Base-by-base conservation (phyloP, 2,113 vertebrate species). In the Himantopus leucocephalus region DNA sequence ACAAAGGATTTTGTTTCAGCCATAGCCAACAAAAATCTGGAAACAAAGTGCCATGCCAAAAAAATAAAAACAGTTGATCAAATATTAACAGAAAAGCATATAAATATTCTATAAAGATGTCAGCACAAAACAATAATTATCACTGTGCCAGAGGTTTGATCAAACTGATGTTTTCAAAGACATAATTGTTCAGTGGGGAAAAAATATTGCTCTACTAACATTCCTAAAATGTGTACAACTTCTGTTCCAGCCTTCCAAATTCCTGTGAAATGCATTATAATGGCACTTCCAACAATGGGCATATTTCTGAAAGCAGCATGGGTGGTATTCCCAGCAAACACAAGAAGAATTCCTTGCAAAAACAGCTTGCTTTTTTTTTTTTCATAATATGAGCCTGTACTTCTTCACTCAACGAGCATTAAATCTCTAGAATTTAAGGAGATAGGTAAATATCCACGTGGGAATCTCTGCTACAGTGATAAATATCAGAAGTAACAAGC, bases 51-150 rank as follows among this genome's bases (percentile, higher is more conserved):
- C 15, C 52, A 86, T 55, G 60, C 22, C 60, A 95, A 91, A 77
- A 80, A 85, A 86, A 56, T 26, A 74, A 72, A 77, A 96, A 30
- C 27, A 88, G 37, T 58, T 63, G 39, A 80, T 87, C 56, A 95
- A 96, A 91, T 94, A 96, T 95, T 92, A 97, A 93, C 62, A 77
- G 76, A 85, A 90, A 94, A 82, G 4, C 53, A 76, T 52, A 89
- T 85, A 96, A 95, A 93, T 95, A 96, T 91, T 95, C 92, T 59
- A 96, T 88, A 93, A 94, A 96, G 73, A 70, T 76, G 48, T 93
- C 67, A 94, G 74, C n/a, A 90, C 59, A 75, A 94, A 96, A 60
- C 90, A 95, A 76, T 90, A 94, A 95, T 92, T 84, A 95, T 47
- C 47, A 70, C 58, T 68, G 43, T 79, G 68, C 55, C 79, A 93